Evolutionary conservation across 2,113 vertebrate genomes (phyloP).

Genomic region (Syrrhaptes paradoxus): DNA sequence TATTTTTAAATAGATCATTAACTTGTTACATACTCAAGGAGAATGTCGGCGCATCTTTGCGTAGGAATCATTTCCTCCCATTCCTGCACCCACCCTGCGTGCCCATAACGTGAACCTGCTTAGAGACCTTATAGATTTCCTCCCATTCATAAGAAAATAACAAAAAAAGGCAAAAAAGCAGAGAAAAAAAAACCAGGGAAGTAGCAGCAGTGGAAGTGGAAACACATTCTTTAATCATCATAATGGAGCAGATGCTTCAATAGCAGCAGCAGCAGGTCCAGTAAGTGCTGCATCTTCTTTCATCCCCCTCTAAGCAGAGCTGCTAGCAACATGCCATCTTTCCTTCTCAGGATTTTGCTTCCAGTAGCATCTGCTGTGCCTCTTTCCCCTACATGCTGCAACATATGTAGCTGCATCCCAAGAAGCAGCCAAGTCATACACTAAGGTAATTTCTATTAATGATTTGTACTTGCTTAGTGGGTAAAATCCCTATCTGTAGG

Average conservation of each 20-base stretch:
- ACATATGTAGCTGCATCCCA: slow-evolving; percentile 48
- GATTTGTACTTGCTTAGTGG: slow-evolving; percentile 48
- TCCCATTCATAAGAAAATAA: not conserved
- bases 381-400: slow-evolving; percentile 42
- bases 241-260: slow-evolving; percentile 67
- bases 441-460: slow-evolving; percentile 66
- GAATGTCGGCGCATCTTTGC: not conserved
- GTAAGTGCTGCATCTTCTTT: slow-evolving; percentile 55
- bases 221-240: slow-evolving; percentile 48
- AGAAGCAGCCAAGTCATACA: slow-evolving; percentile 57
- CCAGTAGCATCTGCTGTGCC: slow-evolving; percentile 68
- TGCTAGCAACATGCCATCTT: slow-evolving; percentile 56
- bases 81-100: not conserved
- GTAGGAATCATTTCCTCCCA: not conserved
- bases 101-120: slow-evolving; percentile 4
- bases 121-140: slow-evolving; percentile 28
- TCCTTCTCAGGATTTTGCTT: slow-evolving; percentile 60
- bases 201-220: slow-evolving; percentile 11
- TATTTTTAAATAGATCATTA: slow-evolving; percentile 75
- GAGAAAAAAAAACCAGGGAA: not conserved
- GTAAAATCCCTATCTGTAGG: slow-evolving; percentile 9
- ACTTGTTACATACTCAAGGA: slow-evolving; percentile 34
- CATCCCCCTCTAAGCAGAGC: slow-evolving; percentile 48
- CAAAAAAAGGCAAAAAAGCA: not conserved
- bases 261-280: slow-evolving; percentile 61